Evolutionary conservation across 2,888 invertebrate species (phyloP), one percentile per base, ranked within the genome.

Genomic region (Cantharis lateralis): DNA sequence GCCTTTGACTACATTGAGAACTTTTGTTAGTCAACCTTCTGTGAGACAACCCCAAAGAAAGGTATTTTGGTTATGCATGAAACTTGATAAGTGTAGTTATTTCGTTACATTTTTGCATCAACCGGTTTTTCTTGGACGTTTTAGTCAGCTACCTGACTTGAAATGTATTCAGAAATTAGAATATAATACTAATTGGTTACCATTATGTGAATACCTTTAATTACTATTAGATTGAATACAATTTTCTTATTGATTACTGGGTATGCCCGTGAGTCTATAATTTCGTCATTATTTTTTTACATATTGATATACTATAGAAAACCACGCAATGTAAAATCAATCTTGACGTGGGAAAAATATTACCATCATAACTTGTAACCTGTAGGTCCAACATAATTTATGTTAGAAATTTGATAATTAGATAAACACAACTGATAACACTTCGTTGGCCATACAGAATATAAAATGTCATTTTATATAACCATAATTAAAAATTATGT

Each of bases 1-100:
- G 20, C 89, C 89, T 11, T 82, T 89, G 72, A 86, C 89, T 16
- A 87, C 89, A 61, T 84, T 89, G 13, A 86, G 89, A 80, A 88
- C 88, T 61, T 89, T 88, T 82, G 88, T 89, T 74, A 85, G 88
- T 10, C 88, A 88, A 82, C 87, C 87, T 28, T 80, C 85, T 20
- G 82, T 88, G 79, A 81, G 87, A 79, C 87, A 87, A 80, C 85
- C 86, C 68, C 88, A 87, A 79, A 85, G 88, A 87, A 88, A 88
- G 88, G 88, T 88, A 82, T 75, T 75, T 68, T 62, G 15, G 15
- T 7, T 66, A 16, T 48, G 48, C 48, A n/a, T 48, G 32, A 32
- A 13, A 32, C 32, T 32, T 32, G 32, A 48, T 48, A n/a, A 48
- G 32, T 48, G 48, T 48, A 48, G 48, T 48, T 32, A 32, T 32